phyloP scores from a whole-genome alignment of 1,140 invertebrate species.

The Drosophila sproati region DNA sequence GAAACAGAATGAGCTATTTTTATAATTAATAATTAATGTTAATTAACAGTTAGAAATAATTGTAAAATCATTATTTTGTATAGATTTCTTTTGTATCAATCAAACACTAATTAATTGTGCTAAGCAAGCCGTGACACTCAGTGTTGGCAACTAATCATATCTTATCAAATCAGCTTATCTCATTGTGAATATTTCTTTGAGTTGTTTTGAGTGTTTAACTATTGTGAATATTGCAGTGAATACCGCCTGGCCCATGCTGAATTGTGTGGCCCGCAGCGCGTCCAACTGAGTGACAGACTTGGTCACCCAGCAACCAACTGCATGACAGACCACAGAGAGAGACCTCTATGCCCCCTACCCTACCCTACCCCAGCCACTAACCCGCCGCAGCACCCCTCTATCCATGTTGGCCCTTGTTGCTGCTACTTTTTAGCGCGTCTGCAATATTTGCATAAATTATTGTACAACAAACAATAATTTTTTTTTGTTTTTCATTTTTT shows the following conservation, averaged over 20 bases:
- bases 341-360: not conserved
- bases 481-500: slow-evolving; percentile 13
- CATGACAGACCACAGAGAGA: not conserved
- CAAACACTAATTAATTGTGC: no score
- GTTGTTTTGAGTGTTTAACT: not conserved
- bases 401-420: slow-evolving; percentile 15
- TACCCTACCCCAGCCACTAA: not conserved
- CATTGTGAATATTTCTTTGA: not conserved
- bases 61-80: no score
- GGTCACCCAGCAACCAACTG: slow-evolving; percentile 8
- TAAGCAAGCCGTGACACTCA: not conserved
- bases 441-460: slow-evolving; percentile 82
- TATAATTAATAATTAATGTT: no score
- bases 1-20: no score
- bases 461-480: slow-evolving; percentile 74
- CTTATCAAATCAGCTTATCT: no score
- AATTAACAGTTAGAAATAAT: no score
- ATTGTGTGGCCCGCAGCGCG: not conserved
- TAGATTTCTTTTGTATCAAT: no score
- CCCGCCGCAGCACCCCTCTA: not conserved
- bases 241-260: not conserved
- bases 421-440: slow-evolving; percentile 62
- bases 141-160: slow-evolving; percentile 1
- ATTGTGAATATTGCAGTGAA: no score
- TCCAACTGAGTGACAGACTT: slow-evolving; percentile 18